Evolutionary conservation across 2,113 vertebrate species (phyloP).

Genomic region (Ranitomeya variabilis): DNA sequence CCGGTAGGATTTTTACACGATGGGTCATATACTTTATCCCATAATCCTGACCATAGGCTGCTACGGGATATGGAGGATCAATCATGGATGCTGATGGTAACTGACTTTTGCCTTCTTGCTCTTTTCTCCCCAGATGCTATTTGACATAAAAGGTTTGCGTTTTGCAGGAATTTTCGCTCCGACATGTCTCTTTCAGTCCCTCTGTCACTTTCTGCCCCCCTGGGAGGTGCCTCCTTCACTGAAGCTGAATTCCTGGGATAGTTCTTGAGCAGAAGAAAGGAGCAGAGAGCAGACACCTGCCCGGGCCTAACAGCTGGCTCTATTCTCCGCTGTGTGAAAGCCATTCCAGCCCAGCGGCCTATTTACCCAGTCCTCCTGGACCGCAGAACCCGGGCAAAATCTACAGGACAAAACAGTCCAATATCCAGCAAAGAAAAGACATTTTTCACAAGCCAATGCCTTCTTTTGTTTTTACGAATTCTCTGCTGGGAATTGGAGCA

Average conservation of each 20-base stretch:
- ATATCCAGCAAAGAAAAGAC: constrained; percentile 8
- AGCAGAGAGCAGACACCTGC: constrained; percentile 50
- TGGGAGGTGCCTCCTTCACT: constrained; percentile 35
- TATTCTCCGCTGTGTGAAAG: constrained; percentile 32
- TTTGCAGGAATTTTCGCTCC: constrained; percentile 42
- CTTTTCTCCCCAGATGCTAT: constrained; percentile 13
- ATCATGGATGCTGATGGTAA: neutral
- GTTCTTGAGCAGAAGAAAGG: constrained; percentile 44
- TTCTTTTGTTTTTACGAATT: neutral
- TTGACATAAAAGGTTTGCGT: constrained; percentile 37
- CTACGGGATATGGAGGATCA: neutral
- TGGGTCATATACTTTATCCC: neutral
- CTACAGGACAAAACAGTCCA: constrained; percentile 6
- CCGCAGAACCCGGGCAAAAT: neutral
- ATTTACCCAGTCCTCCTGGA: constrained; percentile 21
- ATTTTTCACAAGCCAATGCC: neutral
- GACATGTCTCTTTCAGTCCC: constrained; percentile 51
- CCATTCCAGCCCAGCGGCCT: constrained; percentile 27
- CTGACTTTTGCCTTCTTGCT: neutral
- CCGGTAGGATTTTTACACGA: neutral
- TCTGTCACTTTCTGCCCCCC: constrained; percentile 48
- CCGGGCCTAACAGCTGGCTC: constrained; percentile 40
- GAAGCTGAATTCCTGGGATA: constrained; percentile 50
- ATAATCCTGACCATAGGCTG: neutral
- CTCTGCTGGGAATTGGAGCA: neutral